phyloP scores from a whole-genome alignment of 1,140 invertebrate species.

The Ericerus pela region DNA sequence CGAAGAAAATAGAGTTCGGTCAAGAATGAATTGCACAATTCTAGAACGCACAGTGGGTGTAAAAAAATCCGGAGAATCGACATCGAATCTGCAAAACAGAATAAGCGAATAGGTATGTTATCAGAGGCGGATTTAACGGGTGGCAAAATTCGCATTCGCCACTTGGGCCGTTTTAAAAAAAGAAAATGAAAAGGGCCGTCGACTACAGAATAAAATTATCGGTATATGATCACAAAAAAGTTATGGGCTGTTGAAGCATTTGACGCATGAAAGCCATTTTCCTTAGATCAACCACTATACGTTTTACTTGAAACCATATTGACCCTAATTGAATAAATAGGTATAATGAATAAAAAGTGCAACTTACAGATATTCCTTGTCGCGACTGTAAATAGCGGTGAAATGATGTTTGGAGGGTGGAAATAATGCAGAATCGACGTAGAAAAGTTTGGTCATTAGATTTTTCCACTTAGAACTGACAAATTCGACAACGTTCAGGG shows the following conservation, averaged over 20 bases:
- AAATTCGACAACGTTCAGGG: slow-evolving; percentile 2
- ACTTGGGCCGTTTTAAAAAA: too few species aligned
- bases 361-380: slow-evolving; percentile 43
- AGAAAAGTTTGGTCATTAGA: slow-evolving; percentile 5
- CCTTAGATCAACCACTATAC: too few species aligned
- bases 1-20: slow-evolving; percentile 63
- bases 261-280: too few species aligned
- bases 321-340: too few species aligned
- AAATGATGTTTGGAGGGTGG: slow-evolving; percentile 14
- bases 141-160: too few species aligned
- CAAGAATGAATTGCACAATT: slow-evolving; percentile 81
- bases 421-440: slow-evolving; percentile 15
- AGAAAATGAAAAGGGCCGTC: not conserved
- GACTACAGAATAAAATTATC: not conserved
- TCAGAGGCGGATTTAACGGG: too few species aligned
- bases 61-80: slow-evolving; percentile 70
- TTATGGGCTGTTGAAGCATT: too few species aligned
- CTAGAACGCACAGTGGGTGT: slow-evolving; percentile 65
- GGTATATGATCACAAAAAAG: too few species aligned
- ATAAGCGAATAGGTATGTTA: too few species aligned
- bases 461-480: slow-evolving; percentile 2
- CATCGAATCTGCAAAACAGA: slow-evolving; percentile 47
- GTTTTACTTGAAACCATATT: too few species aligned
- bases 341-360: too few species aligned
- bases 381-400: slow-evolving; percentile 13